Base-by-base conservation (phyloP, 2,888 invertebrate species). In the Lypha dubia region DNA sequence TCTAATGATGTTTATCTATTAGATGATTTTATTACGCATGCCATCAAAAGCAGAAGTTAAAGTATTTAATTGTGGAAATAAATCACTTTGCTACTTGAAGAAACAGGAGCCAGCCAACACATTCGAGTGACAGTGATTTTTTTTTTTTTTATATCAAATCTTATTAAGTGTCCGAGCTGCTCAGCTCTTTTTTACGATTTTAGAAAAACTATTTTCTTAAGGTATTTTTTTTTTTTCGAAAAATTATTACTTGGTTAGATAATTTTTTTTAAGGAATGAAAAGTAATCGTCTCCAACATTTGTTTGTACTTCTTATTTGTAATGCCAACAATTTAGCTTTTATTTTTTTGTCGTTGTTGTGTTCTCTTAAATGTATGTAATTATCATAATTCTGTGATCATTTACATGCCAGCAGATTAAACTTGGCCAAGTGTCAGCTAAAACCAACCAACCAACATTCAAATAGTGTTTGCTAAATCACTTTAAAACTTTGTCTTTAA, bases 1-100 rank as follows among this genome's bases (percentile, higher is more conserved):
- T 58, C 58, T 73, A 79, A 79, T 79, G 77, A 73, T 83, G 73
- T 73, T 77, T 83, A 83, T 77, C 83, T 83, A 63, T 24, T 60
- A 67, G 67, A 73, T 67, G 74, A 75, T 62, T 81, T 75, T 75
- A 81, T 81, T 63, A 46, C 71, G 71, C 56, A 56, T 71, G 44
- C 62, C 68, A 68, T 62, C 49, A 41, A 44, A 56, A 9, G 15
- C 71, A 79, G 71, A 15, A 67, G 76, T 67, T 76, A 17, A 76
- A 60, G 46, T 60, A 38, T 60, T 67, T 67, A 76, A 68, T 67
- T 17, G 67, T 15, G 4, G 2, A 58, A 46, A 76, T 76, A 76
- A 76, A 76, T 76, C 76, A 67, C 35, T 67, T 32, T 41, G 44
- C 20, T 41, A 20, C 28, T 53, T 65, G 13, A 17, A 38, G 15